A percentile compares a stretch with the other conserved stretches of the same genome.
These are phyloP conservation scores for Balaeniceps rex DNA, from an alignment of 2,113 vertebrate species.

Conservation along the genomic window DNA sequence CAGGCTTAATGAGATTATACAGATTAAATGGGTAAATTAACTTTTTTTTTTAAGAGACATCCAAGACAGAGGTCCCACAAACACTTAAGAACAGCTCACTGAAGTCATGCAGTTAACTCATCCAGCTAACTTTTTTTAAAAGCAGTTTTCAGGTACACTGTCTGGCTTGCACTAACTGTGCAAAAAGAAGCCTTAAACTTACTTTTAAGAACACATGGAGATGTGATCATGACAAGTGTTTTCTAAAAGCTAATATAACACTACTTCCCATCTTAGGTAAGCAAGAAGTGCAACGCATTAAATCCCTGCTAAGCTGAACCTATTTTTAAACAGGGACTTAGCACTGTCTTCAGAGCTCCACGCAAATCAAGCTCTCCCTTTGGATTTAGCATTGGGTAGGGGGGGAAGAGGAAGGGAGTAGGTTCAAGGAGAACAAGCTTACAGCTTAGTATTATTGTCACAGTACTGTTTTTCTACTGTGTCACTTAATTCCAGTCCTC, in stretches of 20 bases:
- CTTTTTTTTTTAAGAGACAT: background rate
- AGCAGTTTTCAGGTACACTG: background rate
- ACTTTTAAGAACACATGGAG: background rate
- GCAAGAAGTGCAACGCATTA: background rate
- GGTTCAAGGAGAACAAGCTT: background rate
- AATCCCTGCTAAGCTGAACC: background rate
- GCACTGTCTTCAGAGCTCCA: background rate
- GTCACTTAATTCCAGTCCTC: background rate
- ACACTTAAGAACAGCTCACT: background rate
- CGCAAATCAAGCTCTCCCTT: background rate
- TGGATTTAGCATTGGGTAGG: background rate
- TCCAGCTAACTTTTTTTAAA: background rate
- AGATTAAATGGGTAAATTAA: background rate
- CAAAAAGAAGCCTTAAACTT: background rate
- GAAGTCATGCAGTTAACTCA: background rate
- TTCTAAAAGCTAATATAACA: background rate
- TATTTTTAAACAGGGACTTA: slow-evolving; percentile 23
- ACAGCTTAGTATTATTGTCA: background rate
- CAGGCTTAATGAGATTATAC: background rate
- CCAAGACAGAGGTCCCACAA: background rate
- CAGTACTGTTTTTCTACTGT: background rate
- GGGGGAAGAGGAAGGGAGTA: background rate
- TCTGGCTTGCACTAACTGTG: background rate
- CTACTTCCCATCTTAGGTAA: background rate
- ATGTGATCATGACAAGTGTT: background rate